A percentile compares a stretch with the other conserved stretches of the same genome.
Conservation (phyloP, 2,888 invertebrate genomes). For the Dysmachus trigonus region DNA sequence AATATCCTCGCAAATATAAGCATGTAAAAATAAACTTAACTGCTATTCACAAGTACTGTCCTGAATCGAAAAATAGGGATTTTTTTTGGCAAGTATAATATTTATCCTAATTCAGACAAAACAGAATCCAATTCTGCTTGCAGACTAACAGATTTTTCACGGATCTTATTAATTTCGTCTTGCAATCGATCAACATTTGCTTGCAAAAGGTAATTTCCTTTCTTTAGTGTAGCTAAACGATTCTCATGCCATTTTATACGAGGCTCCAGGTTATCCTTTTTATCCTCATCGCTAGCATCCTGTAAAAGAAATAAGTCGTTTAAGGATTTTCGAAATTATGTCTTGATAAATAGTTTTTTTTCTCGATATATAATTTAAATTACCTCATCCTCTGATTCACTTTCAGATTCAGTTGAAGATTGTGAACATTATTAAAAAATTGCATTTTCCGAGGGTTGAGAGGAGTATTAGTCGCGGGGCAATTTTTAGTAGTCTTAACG, state of each 20-base stretch:
- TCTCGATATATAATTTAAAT: background rate
- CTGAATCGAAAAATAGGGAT: background rate
- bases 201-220: conserved; percentile 86
- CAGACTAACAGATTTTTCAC: conserved; percentile 78
- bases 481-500: too few species aligned
- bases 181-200: conserved; percentile 88
- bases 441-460: too few species aligned
- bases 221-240: conserved; percentile 81
- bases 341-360: background rate
- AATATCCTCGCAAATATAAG: background rate
- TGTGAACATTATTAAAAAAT: too few species aligned
- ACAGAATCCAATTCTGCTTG: conserved; percentile 88
- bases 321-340: background rate
- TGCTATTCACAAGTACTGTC: background rate
- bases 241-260: conserved; percentile 81
- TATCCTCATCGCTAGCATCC: conserved; percentile 74
- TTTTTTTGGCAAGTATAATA: background rate
- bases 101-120: conserved; percentile 82
- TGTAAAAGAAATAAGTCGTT: conserved; percentile 57
- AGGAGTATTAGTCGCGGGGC: too few species aligned
- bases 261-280: conserved; percentile 72
- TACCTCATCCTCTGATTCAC: conserved; percentile 66
- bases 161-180: conserved; percentile 84
- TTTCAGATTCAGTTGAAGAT: conserved; percentile 65
- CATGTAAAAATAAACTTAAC: background rate